Evolutionary conservation across 1,140 invertebrate species (phyloP), one percentile per base, ranked within the genome.

Genomic region (Orchestia grillus): DNA sequence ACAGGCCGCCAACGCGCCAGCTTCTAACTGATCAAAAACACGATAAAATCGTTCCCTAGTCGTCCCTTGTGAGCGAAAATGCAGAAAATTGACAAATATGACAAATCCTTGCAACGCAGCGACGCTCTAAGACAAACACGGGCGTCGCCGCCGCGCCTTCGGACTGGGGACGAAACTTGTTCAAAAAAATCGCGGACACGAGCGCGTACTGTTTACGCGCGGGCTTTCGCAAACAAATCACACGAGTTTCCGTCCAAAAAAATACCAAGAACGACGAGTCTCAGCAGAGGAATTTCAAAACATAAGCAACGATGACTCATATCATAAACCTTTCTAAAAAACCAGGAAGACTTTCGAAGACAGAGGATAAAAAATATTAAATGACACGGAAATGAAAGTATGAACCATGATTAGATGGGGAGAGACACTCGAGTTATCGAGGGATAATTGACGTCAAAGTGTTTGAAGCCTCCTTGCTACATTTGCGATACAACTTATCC

Each of bases 221-320:
- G 92, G 36, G 92, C 44, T 28, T 40, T 44, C 44, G 44, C 44
- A 44, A 94, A 94, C 92, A 94, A 94, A 94, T 94, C 45, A 94
- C 44, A 40, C 92, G 92, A 94, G 44, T 45, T 94, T 94, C 92
- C 92, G 92, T 47, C 43, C 92, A 47, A 47, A 94, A 94, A 94
- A 94, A 94, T 94, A 94, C 92, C 92, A 42, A n/a, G 19, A 44
- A 28, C 41, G 11, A 44, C 92, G 92, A 42, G 43, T 44, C 92
- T 45, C 43, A 44, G 40, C 36, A 45, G 40, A 41, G 44, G 92
- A 94, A 94, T 94, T 94, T 94, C 44, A 94, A 94, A 94, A 44
- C 44, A 47, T 44, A 94, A 40, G 88, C 88, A 44, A 15, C 28
- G 43, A 42, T 44, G 88, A 41, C 15, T 42, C 88, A 90, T 44